phyloP scores from a whole-genome alignment of 2,797 vertebrate genomes.

The Dallia pectoralis region DNA sequence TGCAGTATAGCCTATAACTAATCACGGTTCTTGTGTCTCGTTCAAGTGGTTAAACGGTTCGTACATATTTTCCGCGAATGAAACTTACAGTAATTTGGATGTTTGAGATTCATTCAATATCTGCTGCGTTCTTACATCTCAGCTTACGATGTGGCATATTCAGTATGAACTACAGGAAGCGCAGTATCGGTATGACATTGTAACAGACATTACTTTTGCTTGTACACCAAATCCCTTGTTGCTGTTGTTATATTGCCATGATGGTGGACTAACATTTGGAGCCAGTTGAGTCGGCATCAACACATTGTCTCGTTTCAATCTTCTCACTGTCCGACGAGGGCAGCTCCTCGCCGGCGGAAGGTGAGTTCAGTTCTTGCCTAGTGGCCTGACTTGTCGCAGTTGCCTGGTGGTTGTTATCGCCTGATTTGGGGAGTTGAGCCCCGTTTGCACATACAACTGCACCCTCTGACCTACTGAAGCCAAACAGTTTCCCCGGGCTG shows the following conservation, averaged over 20 bases:
- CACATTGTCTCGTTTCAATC: slow-evolving; percentile 59
- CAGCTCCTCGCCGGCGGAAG: slow-evolving; percentile 58
- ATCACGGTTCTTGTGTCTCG: slow-evolving; percentile 29
- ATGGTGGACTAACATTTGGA: slow-evolving; percentile 56
- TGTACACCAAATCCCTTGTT: neutral
- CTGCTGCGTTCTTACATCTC: slow-evolving; percentile 27
- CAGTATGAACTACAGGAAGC: slow-evolving; percentile 5
- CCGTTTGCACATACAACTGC: slow-evolving; percentile 67
- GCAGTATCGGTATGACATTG: neutral
- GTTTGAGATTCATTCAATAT: slow-evolving; percentile 29
- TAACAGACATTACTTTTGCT: neutral
- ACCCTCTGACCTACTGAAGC: slow-evolving; percentile 79
- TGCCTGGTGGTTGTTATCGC: slow-evolving; percentile 35
- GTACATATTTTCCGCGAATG: slow-evolving; percentile 54
- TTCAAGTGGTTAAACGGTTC: slow-evolving; percentile 39
- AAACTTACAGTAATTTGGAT: slow-evolving; percentile 29
- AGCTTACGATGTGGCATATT: slow-evolving; percentile 24
- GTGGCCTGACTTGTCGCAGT: slow-evolving; percentile 46
- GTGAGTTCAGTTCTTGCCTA: slow-evolving; percentile 75
- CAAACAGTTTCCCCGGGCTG: slow-evolving; percentile 87
- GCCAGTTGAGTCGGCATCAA: slow-evolving; percentile 55
- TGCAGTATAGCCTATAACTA: slow-evolving; percentile 49
- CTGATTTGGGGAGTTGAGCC: slow-evolving; percentile 43
- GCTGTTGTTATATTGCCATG: neutral
- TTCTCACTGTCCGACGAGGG: slow-evolving; percentile 64